phyloP scores from a whole-genome alignment of 2,888 invertebrate genomes.

The Diaprepes abbreviatus region DNA sequence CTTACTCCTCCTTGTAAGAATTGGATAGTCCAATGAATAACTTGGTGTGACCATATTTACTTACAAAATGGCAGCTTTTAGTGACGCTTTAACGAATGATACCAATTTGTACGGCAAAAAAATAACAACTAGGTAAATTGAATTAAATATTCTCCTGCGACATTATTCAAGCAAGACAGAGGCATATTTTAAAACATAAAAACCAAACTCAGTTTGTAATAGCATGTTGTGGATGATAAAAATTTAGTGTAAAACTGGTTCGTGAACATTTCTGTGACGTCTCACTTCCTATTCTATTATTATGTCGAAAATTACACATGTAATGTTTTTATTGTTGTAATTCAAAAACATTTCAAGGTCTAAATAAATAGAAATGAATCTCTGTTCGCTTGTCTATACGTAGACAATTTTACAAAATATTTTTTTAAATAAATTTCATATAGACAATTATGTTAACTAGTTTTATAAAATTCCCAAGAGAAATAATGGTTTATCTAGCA shows the following conservation, averaged over 20 bases:
- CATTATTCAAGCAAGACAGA: not conserved
- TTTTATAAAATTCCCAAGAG: too few relatives aligned
- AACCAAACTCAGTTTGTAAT: constrained; percentile 1
- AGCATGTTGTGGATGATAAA: constrained; percentile 23
- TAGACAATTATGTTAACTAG: too few relatives aligned
- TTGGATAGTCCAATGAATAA: too few relatives aligned
- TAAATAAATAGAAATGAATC: constrained; percentile 32
- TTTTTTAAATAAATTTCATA: too few relatives aligned
- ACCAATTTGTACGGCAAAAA: too few relatives aligned
- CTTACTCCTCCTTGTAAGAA: too few relatives aligned
- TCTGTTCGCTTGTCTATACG: constrained; percentile 3
- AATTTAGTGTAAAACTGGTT: constrained; percentile 35
- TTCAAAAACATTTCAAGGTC: constrained; percentile 36
- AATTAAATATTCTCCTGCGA: too few relatives aligned
- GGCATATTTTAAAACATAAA: not conserved
- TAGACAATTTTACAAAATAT: constrained; percentile 8
- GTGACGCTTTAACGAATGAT: too few relatives aligned
- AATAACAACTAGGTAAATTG: too few relatives aligned
- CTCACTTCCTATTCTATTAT: constrained; percentile 27
- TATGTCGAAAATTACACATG: constrained; percentile 39
- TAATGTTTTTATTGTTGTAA: constrained; percentile 36
- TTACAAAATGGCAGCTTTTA: too few relatives aligned
- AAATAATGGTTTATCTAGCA: too few relatives aligned
- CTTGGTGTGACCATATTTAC: too few relatives aligned
- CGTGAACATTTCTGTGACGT: constrained; percentile 25